Evolutionary conservation across 2,797 vertebrate genomes (phyloP).

Genomic region (Tapera naevia): DNA sequence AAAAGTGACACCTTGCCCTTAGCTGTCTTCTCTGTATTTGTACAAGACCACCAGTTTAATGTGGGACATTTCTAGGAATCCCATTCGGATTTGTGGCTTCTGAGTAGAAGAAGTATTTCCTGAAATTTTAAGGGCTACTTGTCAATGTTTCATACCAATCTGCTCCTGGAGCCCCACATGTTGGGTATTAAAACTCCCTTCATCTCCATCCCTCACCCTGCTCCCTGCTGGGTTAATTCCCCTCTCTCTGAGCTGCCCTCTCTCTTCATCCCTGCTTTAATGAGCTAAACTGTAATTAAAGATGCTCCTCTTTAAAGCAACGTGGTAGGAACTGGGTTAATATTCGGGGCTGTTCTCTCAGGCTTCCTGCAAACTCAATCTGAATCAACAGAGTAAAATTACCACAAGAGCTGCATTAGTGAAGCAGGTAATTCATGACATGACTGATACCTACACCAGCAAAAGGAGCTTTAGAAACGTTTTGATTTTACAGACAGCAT

Average conservation of each 20-base stretch:
- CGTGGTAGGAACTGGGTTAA: neutral
- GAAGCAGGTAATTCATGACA: neutral
- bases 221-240: neutral
- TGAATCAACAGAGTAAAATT: neutral
- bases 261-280: slow-evolving; percentile 34
- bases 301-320: neutral
- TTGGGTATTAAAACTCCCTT: neutral
- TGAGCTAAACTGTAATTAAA: neutral
- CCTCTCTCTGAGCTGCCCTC: neutral
- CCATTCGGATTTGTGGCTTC: neutral
- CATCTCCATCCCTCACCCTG: neutral
- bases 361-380: neutral
- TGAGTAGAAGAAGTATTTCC: neutral
- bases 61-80: neutral
- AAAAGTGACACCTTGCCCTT: neutral
- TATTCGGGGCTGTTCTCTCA: neutral
- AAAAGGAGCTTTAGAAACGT: neutral
- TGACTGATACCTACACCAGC: neutral
- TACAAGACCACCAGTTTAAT: neutral
- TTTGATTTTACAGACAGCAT: neutral
- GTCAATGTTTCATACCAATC: neutral
- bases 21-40: neutral
- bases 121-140: neutral
- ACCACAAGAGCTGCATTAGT: neutral
- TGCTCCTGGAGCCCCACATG: neutral